phyloP scores from a whole-genome alignment of 1,140 invertebrate genomes.

The Helicorthomorpha holstii region DNA sequence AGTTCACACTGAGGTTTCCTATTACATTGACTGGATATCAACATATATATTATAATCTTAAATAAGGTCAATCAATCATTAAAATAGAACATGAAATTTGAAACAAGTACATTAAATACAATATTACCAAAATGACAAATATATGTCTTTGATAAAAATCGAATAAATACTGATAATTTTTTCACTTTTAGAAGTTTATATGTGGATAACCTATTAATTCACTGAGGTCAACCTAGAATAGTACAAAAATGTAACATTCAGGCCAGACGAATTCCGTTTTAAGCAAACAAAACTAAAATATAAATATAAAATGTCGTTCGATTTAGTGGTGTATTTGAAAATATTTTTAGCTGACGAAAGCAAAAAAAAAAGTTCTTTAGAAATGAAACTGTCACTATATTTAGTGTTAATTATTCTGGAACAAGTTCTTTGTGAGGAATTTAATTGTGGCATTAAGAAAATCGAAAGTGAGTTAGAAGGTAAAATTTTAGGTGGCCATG shows the following conservation, averaged over 20 bases:
- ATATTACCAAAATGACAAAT: not conserved
- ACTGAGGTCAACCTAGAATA: too few species aligned
- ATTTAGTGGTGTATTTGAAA: not conserved
- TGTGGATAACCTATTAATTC: too few species aligned
- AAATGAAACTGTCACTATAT: not conserved
- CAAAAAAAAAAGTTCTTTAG: not conserved
- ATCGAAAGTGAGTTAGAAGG: not conserved
- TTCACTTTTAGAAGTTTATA: not conserved
- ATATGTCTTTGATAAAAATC: not conserved
- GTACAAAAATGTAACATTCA: too few species aligned
- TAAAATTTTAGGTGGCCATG: not conserved
- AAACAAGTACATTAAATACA: not conserved
- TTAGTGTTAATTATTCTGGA: not conserved
- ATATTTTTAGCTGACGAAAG: too few species aligned
- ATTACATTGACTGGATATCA: constrained; percentile 21
- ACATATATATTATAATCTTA: not conserved
- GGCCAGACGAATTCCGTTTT: too few species aligned
- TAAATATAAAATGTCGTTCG: not conserved
- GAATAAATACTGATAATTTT: not conserved
- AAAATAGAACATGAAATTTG: not conserved
- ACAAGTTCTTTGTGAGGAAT: not conserved
- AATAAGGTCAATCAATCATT: not conserved
- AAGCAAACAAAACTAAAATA: not conserved
- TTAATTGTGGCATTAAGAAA: not conserved
- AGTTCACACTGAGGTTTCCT: constrained; percentile 20